Evolutionary conservation across 2,113 vertebrate species (phyloP).

Genomic region (Grantiella picta): DNA sequence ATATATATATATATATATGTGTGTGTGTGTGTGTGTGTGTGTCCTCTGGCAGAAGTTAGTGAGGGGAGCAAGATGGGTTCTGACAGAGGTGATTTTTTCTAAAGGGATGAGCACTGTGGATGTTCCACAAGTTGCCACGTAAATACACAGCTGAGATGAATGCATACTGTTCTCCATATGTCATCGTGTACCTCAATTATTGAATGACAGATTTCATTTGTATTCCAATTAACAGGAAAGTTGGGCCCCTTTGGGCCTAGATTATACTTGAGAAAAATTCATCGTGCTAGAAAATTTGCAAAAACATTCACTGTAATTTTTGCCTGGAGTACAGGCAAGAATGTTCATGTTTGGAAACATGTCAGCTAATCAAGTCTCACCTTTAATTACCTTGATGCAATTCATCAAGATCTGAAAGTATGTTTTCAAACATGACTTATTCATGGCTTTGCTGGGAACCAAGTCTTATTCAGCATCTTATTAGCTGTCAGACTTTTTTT

Average conservation of each 20-base stretch:
- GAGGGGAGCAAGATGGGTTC: neutral
- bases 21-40: neutral
- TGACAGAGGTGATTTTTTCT: neutral
- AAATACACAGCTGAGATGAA: neutral
- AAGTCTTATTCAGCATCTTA: neutral
- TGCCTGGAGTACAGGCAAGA: conserved; percentile 44
- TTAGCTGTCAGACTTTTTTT: neutral
- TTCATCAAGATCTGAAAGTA: conserved; percentile 38
- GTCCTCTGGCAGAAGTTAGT: neutral
- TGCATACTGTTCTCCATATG: neutral
- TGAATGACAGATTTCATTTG: conserved; percentile 47
- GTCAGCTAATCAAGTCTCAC: conserved; percentile 48
- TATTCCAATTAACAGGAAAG: conserved; percentile 35
- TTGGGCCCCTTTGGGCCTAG: neutral
- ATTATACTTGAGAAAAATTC: conserved; percentile 38
- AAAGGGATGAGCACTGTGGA: neutral
- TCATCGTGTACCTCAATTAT: conserved; percentile 2
- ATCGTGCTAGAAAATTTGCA: conserved; percentile 13
- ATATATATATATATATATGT: accelerated
- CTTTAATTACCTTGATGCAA: conserved; percentile 49
- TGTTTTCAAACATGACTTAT: conserved; percentile 25
- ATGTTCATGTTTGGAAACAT: conserved; percentile 45
- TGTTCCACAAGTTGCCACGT: neutral
- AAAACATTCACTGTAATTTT: conserved; percentile 32
- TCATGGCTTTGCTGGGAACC: conserved; percentile 23